Conservation (phyloP, 2,797 vertebrate genomes). For the Xenentodon cancila region DNA sequence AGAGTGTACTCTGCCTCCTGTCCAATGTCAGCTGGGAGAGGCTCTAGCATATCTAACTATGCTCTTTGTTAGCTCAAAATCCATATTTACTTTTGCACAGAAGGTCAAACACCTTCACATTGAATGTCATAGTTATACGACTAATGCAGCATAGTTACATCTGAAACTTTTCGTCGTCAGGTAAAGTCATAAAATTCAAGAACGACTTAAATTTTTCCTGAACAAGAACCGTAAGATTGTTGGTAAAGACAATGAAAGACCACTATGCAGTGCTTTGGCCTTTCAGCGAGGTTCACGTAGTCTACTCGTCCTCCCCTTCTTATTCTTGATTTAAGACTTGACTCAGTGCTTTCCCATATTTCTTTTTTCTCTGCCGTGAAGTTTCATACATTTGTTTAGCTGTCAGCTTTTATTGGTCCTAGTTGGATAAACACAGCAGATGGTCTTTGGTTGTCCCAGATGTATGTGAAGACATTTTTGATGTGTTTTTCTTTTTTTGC, state of each 20-base stretch:
- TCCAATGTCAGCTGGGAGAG: background rate
- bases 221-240: background rate
- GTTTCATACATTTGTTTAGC: slow-evolving; percentile 12
- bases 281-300: background rate
- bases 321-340: slow-evolving; percentile 8
- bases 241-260: background rate
- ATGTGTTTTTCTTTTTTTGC: background rate
- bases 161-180: background rate
- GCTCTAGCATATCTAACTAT: slow-evolving; percentile 4
- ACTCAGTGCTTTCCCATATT: background rate
- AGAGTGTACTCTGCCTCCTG: background rate
- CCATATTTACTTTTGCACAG: background rate
- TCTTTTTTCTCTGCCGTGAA: background rate
- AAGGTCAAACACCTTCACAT: background rate
- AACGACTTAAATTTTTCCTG: too few species aligned
- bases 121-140: background rate
- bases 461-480: background rate
- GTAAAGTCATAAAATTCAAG: background rate
- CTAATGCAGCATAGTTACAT: background rate
- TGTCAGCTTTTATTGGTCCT: slow-evolving; percentile 11
- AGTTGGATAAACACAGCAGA: slow-evolving; percentile 4
- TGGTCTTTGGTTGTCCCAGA: background rate
- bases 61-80: background rate
- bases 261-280: too few species aligned
- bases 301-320: background rate